Conservation (phyloP, 2,888 invertebrate species). For the Cerceris rybyensis region DNA sequence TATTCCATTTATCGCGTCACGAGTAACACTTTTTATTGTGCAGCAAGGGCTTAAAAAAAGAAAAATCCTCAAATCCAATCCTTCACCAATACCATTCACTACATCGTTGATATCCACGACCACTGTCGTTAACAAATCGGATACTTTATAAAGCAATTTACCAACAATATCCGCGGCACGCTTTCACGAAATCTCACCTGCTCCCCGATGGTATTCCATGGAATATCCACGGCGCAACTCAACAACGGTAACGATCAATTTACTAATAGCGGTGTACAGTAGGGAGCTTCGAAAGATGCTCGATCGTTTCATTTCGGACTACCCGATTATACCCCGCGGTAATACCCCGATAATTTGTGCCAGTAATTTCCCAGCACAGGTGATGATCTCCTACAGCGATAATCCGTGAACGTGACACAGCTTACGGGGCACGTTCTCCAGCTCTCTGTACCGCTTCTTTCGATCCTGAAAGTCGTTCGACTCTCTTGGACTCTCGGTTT, state of each 20-base stretch:
- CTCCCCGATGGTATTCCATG: neutral
- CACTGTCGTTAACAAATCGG: neutral
- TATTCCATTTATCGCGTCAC: too few relatives aligned
- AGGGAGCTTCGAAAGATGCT: constrained; percentile 7
- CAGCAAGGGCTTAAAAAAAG: too few relatives aligned
- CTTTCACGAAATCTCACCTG: constrained; percentile 13
- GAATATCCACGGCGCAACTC: neutral
- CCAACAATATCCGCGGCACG: constrained; percentile 26
- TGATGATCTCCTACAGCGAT: constrained; percentile 57
- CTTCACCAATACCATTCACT: too few relatives aligned
- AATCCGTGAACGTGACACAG: constrained; percentile 60
- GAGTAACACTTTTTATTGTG: too few relatives aligned
- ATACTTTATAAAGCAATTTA: neutral
- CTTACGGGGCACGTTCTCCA: constrained; percentile 10
- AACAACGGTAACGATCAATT: constrained; percentile 43
- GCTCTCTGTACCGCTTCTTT: neutral
- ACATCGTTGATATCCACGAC: neutral
- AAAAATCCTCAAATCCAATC: too few relatives aligned
- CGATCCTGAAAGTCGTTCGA: constrained; percentile 17
- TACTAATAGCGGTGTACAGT: constrained; percentile 37
- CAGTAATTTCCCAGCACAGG: constrained; percentile 46
- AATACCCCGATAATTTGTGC: constrained; percentile 57
- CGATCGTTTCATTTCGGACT: constrained; percentile 23
- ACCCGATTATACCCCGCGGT: constrained; percentile 47
- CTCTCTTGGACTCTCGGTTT: constrained; percentile 32